A percentile compares a stretch with the other conserved stretches of the same genome.
Evolutionary conservation across 2,888 invertebrate genomes (phyloP).

Genomic region (Urechis unicinctus): DNA sequence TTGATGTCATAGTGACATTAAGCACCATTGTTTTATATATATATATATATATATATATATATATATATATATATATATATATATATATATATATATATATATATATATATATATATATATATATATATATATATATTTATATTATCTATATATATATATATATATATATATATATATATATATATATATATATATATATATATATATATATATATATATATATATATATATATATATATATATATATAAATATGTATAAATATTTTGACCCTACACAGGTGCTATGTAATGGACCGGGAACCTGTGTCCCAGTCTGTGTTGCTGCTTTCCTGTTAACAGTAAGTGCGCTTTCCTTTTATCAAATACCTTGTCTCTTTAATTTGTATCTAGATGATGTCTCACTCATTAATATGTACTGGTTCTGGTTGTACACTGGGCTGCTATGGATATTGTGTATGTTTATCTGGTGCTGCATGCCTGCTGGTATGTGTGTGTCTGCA

Average conservation of each 20-base stretch:
- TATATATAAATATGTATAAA: neutral
- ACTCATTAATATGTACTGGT: neutral
- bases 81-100: too few species aligned
- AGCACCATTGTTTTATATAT: too few species aligned
- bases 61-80: too few species aligned
- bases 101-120: constrained; percentile 6
- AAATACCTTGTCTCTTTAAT: neutral
- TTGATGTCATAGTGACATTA: too few species aligned
- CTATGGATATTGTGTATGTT: too few species aligned
- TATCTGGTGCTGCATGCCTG: too few species aligned
- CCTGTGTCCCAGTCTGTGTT: constrained; percentile 85
- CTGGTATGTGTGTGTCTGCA: too few species aligned
- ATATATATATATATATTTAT: constrained; percentile 1
- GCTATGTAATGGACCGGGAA: constrained; percentile 81
- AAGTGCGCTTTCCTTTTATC: constrained; percentile 11
- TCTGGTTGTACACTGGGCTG: too few species aligned
- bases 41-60: too few species aligned
- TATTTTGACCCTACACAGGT: neutral
- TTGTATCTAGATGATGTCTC: neutral
- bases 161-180: neutral
- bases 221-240: constrained; percentile 1
- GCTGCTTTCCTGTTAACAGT: constrained; percentile 67
- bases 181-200: neutral
- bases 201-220: constrained; percentile 1
- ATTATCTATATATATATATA: too few species aligned